Percentiles rank a stretch among this genome's conserved stretches.
These are phyloP conservation scores for Rafetus swinhoei DNA, from an alignment of 2,113 vertebrate genomes.

Conservation along the genomic window DNA sequence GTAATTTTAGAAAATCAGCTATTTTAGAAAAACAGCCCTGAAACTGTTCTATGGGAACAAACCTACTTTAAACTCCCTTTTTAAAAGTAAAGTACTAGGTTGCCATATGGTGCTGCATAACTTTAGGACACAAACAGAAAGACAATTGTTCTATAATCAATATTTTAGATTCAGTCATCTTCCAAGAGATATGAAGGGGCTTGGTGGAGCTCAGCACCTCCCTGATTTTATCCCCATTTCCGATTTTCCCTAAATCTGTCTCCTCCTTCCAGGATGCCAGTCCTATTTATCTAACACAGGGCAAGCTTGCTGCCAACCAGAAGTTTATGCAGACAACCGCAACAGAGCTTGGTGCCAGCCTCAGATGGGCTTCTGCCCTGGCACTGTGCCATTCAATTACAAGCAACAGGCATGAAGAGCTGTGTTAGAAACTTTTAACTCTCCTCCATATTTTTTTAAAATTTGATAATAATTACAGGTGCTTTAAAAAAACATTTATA, in stretches of 20 bases:
- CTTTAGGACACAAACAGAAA: background rate
- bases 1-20: background rate
- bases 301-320: conserved; percentile 77
- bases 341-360: conserved; percentile 79
- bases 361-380: conserved; percentile 86
- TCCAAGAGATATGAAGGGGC: conserved; percentile 57
- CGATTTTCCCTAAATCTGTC: conserved; percentile 39
- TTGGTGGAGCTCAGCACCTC: conserved; percentile 64
- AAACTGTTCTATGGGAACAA: rapidly evolving
- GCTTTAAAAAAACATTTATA: background rate
- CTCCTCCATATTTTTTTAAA: background rate
- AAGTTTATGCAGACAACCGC: conserved; percentile 80
- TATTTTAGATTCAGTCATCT: conserved; percentile 56
- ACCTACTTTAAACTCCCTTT: background rate
- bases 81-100: rapidly evolving
- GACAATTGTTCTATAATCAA: background rate
- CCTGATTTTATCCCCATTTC: conserved; percentile 57
- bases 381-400: conserved; percentile 84
- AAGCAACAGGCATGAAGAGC: conserved; percentile 81
- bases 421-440: conserved; percentile 29
- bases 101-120: background rate
- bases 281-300: conserved; percentile 72
- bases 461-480: background rate
- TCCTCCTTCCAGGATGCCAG: conserved; percentile 55
- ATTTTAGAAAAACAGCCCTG: rapidly evolving